Evolutionary conservation across 2,113 vertebrate genomes (phyloP), one percentile per base, ranked within the genome.

Genomic region (Rafetus swinhoei): DNA sequence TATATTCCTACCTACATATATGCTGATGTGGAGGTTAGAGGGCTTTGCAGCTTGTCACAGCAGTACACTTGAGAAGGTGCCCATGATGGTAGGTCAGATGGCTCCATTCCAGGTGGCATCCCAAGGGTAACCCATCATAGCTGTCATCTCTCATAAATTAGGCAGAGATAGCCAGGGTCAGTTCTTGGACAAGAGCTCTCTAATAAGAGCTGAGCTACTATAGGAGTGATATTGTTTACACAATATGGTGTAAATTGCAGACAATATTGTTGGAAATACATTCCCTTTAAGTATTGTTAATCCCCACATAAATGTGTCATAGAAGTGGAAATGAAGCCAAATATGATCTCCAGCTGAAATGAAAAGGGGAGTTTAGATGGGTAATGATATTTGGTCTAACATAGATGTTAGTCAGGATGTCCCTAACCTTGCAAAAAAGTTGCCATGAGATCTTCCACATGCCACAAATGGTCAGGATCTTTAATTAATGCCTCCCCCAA

Each of bases 121-220:
- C 53, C 53, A 54, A 54, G 14, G 53, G 53, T 10, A 54, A 54
- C 53, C 53, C 53, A 54, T 54, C 53, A 54, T 54, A 54, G 14
- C 53, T 95, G 94, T 95, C 93, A 85, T 35, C 27, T 84, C 88
- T 83, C 81, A 60, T 93, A 89, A 65, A 27, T 0, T 53, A 93
- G n/a, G 79, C 88, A 95, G 90, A 82, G 93, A 90, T 88, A 97
- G 90, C 80, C n/a, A 53, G 1, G 22, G 86, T 2, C 92, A 93
- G 94, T 9, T 0, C 79, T 95, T 84, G 4, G 74, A 69, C 15
- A 84, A 45, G 59, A 94, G 79, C 57, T 80, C 93, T 85, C 2
- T 86, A 85, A 74, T 19, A 86, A 89, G 59, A 81, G 83, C 50
- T 2, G 79, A 92, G 87, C 29, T 83, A 80, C 93, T 15, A 8